phyloP scores from a whole-genome alignment of 1,140 invertebrate genomes.

The Berghia stephanieae region DNA sequence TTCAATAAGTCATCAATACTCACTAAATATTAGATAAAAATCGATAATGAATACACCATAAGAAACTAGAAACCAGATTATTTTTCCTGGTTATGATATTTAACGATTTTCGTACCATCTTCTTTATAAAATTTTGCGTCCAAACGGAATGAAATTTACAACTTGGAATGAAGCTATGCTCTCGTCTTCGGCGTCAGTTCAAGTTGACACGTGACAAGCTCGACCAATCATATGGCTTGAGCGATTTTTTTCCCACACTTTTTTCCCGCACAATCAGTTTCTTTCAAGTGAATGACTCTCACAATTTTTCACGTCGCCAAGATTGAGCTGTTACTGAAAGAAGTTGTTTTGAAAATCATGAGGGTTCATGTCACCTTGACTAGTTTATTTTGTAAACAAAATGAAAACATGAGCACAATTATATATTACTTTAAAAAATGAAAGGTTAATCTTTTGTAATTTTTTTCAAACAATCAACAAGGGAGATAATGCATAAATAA shows the following conservation, averaged over 20 bases:
- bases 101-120: constrained; percentile 37
- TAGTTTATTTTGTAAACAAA: no score
- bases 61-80: constrained; percentile 18
- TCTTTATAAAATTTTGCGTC: background rate
- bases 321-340: no score
- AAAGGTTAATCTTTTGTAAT: no score
- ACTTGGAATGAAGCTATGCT: background rate
- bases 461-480: no score
- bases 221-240: constrained; percentile 26
- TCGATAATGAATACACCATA: background rate
- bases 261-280: no score
- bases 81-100: constrained; percentile 29
- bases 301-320: no score
- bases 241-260: background rate
- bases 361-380: no score
- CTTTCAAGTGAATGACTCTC: no score
- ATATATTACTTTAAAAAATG: no score
- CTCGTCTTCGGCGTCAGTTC: constrained; percentile 21
- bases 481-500: no score
- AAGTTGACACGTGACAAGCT: constrained; percentile 31
- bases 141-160: background rate
- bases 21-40: constrained; percentile 22
- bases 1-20: constrained; percentile 27
- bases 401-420: no score
- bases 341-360: no score